Base-by-base conservation (phyloP, 2,797 vertebrate species). In the Chrosomus eos region DNA sequence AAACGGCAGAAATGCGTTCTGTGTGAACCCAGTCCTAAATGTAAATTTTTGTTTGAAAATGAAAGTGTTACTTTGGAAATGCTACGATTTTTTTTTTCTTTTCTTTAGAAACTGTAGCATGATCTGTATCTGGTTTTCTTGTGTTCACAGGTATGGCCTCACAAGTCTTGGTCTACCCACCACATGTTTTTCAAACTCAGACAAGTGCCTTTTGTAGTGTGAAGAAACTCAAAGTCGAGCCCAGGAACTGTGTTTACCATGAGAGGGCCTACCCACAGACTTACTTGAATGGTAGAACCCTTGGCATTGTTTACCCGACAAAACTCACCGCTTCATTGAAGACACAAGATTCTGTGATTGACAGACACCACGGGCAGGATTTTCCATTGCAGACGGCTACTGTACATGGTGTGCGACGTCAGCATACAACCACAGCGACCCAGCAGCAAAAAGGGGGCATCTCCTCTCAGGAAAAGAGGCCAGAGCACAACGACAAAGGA, bases 121-220 rank as follows among this genome's bases (percentile, higher is more conserved):
- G 16, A 21, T 40, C 43, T 31, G 14, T 8, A 23, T 83, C 5
- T 55, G 11, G 2, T 83, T 85, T 83, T 87, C 36, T 68, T 48
- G 84, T 90, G 89, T 84, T 90, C 31, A 26, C 91, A 99, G 98
- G 98, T 98, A 99, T 99, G 98, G 98, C 98, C 97, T 99, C 98
- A 99, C 98, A 99, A 97, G 98, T 99, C 95, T 98, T 99, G 97
- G 97, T 99, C 94, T 99, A 97, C 95, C 98, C 98, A 98, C 97
- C 97, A 94, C 97, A 99, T 95, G 95, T 99, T 97, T 99, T 98
- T 98, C 98, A 99, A 98, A 97, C 97, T 95, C 98, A 99, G 97
- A 98, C 97, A 99, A 99, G 98, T 99, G 98, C 98, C 98, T 99
- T 99, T 97, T 98, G 97, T 96, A 98, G 97, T 94, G 97, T 98